These are phyloP conservation scores for Eptesicus fuscus DNA, from an alignment of 2,113 vertebrate genomes.

Conservation along the genomic window DNA sequence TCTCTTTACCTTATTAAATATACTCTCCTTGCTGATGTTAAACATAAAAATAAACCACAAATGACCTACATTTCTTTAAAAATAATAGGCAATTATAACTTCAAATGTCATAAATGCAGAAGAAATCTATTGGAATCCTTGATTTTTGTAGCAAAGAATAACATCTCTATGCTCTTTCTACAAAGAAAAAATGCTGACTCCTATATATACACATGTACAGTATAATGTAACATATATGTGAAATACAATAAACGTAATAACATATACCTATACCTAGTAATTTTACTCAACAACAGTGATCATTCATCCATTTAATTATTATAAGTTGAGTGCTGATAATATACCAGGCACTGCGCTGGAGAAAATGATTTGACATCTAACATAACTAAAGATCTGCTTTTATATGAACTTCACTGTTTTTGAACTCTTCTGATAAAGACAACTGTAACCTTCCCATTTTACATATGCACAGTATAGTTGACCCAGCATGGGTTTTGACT, in stretches of 20 bases:
- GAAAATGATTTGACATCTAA: slow-evolving; percentile 9
- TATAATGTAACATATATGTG: not conserved
- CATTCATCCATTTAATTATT: not conserved
- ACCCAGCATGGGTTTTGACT: not conserved
- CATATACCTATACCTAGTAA: not conserved
- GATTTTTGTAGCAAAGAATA: not conserved
- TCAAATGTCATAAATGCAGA: not conserved
- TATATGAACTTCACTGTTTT: not conserved
- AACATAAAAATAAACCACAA: slow-evolving; percentile 41
- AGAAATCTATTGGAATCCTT: not conserved
- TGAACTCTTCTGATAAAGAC: not conserved
- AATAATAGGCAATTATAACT: not conserved
- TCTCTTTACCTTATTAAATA: slow-evolving; percentile 17
- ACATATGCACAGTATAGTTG: not conserved
- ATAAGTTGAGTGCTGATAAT: not conserved
- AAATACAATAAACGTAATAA: not conserved
- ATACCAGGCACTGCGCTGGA: not conserved
- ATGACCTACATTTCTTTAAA: not conserved
- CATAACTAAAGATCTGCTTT: not conserved
- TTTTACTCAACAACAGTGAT: not conserved
- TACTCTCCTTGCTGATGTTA: not conserved
- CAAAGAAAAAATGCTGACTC: not conserved
- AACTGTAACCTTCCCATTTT: not conserved
- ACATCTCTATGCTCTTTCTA: not conserved
- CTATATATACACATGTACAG: not conserved